Evolutionary conservation across 2,113 vertebrate species (phyloP), one percentile per base, ranked within the genome.

Genomic region (Abramis brama): DNA sequence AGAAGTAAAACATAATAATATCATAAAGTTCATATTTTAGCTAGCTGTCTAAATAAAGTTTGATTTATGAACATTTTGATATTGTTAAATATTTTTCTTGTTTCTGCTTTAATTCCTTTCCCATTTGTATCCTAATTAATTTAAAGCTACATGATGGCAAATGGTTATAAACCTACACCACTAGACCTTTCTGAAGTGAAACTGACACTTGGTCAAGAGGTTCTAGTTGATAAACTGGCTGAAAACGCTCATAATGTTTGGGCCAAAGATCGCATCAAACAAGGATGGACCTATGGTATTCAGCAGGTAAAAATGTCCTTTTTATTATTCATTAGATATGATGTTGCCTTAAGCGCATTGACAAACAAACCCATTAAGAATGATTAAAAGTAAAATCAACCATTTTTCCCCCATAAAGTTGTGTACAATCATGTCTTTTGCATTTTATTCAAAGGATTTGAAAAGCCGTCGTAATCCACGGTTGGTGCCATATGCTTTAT

Each of bases 271-370:
- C 96, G 98, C 95, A 98, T 99, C 84, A 99, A 97, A 90, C 98
- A 99, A 97, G 98, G 98, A 91, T 99, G 98, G 98, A 99, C 98
- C 93, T 99, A 99, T 91, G 98, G 98, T 91, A 98, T 99, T 94
- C 98, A 99, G 90, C 98, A 99, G 97, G 98, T 98, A 92, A 88
- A 10, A 12, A 13, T 60, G 2, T 19, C 21, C 8, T 4, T 17
- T 36, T 62, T 33, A 68, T 70, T 25, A 68, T 68, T 74, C 43
- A 71, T 75, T 27, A 12, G n/a, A 88, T 27, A 45, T 80, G 15
- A 17, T 19, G 17, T 47, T 68, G 2, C 19, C 76, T 79, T 30
- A n/a, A 11, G 30, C 1, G 7, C 21, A 70, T 7, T 33, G 66
- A 87, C 45, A 47, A 47, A 33, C 10, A 47, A 47, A 33, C 10